These are phyloP conservation scores for Saturnia pavonia DNA, from an alignment of 2,888 invertebrate genomes.

Conservation along the genomic window DNA sequence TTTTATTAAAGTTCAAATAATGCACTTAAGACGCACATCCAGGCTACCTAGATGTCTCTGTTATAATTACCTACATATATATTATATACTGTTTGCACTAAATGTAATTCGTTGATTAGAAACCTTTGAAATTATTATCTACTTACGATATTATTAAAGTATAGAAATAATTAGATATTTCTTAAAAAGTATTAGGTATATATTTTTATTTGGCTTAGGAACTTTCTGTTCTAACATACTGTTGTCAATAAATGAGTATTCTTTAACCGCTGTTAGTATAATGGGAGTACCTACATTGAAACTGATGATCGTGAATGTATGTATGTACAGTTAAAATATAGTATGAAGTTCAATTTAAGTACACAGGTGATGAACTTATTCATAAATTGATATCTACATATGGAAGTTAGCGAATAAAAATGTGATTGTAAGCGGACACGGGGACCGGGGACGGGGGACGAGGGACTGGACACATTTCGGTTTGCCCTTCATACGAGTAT, in stretches of 20 bases:
- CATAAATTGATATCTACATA: conserved; percentile 6
- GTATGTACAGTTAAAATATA: not conserved
- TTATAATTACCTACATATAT: conserved; percentile 29
- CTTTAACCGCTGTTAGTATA: conserved; percentile 1
- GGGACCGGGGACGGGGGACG: too few species aligned
- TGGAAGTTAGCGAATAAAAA: not conserved
- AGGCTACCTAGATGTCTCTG: not conserved
- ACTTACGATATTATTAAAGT: conserved; percentile 60
- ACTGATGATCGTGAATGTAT: not conserved
- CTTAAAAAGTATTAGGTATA: conserved; percentile 60
- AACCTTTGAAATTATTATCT: conserved; percentile 72
- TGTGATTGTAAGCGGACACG: not conserved
- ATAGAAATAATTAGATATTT: conserved; percentile 61
- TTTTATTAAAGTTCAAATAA: not conserved
- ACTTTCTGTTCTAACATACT: conserved; percentile 71
- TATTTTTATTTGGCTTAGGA: conserved; percentile 61
- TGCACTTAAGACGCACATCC: not conserved
- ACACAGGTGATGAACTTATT: conserved; percentile 29
- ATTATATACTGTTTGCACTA: conserved; percentile 48
- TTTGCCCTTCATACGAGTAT: conserved; percentile 20
- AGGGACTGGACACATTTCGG: not conserved
- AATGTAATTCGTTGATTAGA: conserved; percentile 77
- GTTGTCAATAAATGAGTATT: conserved; percentile 23
- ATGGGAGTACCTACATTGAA: not conserved
- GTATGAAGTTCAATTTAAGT: conserved; percentile 33